Conservation (phyloP, 2,113 vertebrate species). For the Epinephelus moara region DNA sequence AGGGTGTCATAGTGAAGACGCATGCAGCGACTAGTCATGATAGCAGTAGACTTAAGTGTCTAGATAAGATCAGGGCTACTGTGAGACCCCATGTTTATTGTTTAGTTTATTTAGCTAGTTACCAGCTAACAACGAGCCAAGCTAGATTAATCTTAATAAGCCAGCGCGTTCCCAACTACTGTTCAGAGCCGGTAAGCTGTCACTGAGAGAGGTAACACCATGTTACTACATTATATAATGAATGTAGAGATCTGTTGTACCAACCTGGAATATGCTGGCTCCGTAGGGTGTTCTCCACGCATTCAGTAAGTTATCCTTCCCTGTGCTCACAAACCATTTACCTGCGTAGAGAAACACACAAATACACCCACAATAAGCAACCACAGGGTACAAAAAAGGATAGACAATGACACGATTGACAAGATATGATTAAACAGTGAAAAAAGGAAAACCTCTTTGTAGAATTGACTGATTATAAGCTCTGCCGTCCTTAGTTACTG, state of each 20-base stretch:
- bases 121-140: too few relatives aligned
- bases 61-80: too few relatives aligned
- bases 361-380: constrained; percentile 7
- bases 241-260: constrained; percentile 21
- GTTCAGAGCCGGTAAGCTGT: too few relatives aligned
- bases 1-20: too few relatives aligned
- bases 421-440: not conserved
- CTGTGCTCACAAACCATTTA: constrained; percentile 99
- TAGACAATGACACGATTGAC: not conserved
- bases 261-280: constrained; percentile 98
- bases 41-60: too few relatives aligned
- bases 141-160: too few relatives aligned
- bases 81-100: not conserved
- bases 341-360: constrained; percentile 79
- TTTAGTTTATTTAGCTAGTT: too few relatives aligned
- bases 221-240: constrained; percentile 5
- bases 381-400: not conserved
- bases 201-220: not conserved
- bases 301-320: constrained; percentile 97
- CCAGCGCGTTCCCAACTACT: too few relatives aligned
- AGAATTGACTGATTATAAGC: not conserved
- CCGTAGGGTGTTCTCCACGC: constrained; percentile 97
- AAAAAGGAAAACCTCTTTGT: not conserved
- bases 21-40: too few relatives aligned
- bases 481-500: too few relatives aligned